phyloP scores from a whole-genome alignment of 2,113 vertebrate genomes.

The Thymallus thymallus region DNA sequence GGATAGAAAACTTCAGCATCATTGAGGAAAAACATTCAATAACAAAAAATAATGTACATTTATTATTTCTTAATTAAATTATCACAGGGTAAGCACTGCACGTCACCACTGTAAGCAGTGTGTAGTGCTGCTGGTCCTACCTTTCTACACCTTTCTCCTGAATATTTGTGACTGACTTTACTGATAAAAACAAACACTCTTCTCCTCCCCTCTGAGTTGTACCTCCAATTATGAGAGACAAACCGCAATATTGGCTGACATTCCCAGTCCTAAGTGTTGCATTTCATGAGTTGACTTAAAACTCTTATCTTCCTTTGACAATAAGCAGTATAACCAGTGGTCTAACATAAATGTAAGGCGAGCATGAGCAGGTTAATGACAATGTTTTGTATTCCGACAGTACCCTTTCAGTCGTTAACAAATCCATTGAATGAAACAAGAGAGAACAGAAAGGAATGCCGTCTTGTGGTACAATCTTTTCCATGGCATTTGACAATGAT shows the following conservation, averaged over 20 bases:
- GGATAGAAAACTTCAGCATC: too few species aligned
- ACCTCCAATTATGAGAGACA: not conserved
- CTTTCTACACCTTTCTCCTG: constrained; percentile 2
- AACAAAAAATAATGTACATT: too few species aligned
- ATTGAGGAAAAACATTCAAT: too few species aligned
- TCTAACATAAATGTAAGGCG: not conserved
- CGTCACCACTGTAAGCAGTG: too few species aligned
- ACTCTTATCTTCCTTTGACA: constrained; percentile 6
- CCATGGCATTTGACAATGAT: constrained; percentile 2
- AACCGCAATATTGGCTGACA: not conserved
- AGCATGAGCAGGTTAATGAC: not conserved
- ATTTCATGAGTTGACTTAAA: constrained; percentile 1
- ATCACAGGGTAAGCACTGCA: too few species aligned
- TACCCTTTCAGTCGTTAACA: not conserved
- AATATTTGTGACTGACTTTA: constrained; percentile 16
- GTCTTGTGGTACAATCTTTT: not conserved
- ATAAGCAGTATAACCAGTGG: not conserved
- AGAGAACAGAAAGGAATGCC: not conserved
- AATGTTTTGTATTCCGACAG: not conserved
- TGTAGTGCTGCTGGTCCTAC: too few species aligned
- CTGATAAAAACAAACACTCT: constrained; percentile 11
- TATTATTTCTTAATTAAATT: too few species aligned
- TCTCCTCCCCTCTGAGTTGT: not conserved
- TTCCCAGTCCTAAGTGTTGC: not conserved
- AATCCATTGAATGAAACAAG: not conserved